Evolutionary conservation across 92 coral and sea anemone genomes (phyloP), one percentile per base, ranked within the genome.

Genomic region (Paramuricea clavata): DNA sequence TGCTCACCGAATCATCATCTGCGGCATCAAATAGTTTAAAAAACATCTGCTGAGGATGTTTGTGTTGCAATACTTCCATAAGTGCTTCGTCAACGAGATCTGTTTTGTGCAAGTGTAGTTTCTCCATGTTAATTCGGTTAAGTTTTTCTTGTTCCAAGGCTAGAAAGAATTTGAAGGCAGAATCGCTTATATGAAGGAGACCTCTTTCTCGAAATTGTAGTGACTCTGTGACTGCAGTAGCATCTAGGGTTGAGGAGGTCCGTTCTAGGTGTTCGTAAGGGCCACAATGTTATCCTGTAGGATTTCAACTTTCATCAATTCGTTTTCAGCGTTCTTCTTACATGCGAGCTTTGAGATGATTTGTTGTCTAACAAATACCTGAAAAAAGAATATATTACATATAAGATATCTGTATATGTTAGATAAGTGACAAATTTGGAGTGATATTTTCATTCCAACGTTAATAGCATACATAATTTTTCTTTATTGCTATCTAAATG

Each of bases 291-390:
- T 32, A 69, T 69, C 74, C 30, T 69, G 44, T 6, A 69, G 15
- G 5, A 69, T 4, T 5, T 69, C 44, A 31, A 69, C 15, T 12
- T 69, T 69, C 41, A 15, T 69, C 21, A 69, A 19, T 69, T 69
- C 44, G 69, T 61, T 69, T 69, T 69, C 22, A 69, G 74, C 74
- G 21, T 69, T 42, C 28, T 69, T 15, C 44, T 69, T 2, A 69
- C 74, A 64, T 64, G 12, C 36, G 32, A 27, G 36, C 21, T 64
- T 31, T 64, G 33, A 26, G 71, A 64, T 7, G 21, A 16, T 31
- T 64, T 64, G 71, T 64, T 64, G 10, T n/a, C 71, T 31, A 12
- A 31, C 32, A 64, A 64, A 64, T 64, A 64, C 71, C 71, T 64
- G 36, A n/a, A 64, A 64, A 64, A 64, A 5, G 0, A 50, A 50